These are phyloP conservation scores for Palythoa heliodiscus DNA, from an alignment of 92 coral and sea anemone species.

Conservation along the genomic window DNA sequence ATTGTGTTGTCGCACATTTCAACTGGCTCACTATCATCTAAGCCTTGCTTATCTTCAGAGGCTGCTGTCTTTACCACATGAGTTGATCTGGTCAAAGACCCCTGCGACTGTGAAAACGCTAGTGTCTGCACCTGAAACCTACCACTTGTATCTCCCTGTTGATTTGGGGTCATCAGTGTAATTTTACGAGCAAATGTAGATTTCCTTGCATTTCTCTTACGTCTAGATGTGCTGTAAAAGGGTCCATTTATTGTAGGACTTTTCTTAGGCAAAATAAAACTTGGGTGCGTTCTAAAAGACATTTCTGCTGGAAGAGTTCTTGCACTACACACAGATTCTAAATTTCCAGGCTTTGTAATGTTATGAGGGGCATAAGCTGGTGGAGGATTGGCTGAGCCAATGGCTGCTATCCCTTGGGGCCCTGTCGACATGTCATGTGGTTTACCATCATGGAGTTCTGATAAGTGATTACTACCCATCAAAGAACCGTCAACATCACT, in stretches of 20 bases:
- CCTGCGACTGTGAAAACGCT: slow-evolving; percentile 20
- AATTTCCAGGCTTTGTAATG: slow-evolving; percentile 11
- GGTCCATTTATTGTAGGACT: slow-evolving; percentile 56
- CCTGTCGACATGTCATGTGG: neutral
- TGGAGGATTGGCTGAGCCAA: neutral
- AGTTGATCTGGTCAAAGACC: neutral
- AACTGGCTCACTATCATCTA: neutral
- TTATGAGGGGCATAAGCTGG: slow-evolving; percentile 3
- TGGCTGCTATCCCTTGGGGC: neutral
- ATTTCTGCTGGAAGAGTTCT: slow-evolving; percentile 8
- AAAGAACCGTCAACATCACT: slow-evolving; percentile 7
- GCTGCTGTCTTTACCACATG: neutral
- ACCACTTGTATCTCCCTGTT: slow-evolving; percentile 50
- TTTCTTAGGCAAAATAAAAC: slow-evolving; percentile 59
- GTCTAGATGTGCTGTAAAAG: slow-evolving; percentile 63
- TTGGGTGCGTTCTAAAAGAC: slow-evolving; percentile 39
- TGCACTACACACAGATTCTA: slow-evolving; percentile 7
- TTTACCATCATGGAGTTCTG: neutral
- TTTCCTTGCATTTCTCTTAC: slow-evolving; percentile 77
- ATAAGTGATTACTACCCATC: neutral
- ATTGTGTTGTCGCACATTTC: neutral
- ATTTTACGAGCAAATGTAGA: slow-evolving; percentile 78
- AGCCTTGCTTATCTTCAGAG: neutral
- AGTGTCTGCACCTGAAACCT: slow-evolving; percentile 44
- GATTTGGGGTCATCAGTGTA: slow-evolving; percentile 64